These are phyloP conservation scores for Holothuria glaberrima DNA, from an alignment of 35 echinoderm and acorn worm genomes.

Conservation along the genomic window DNA sequence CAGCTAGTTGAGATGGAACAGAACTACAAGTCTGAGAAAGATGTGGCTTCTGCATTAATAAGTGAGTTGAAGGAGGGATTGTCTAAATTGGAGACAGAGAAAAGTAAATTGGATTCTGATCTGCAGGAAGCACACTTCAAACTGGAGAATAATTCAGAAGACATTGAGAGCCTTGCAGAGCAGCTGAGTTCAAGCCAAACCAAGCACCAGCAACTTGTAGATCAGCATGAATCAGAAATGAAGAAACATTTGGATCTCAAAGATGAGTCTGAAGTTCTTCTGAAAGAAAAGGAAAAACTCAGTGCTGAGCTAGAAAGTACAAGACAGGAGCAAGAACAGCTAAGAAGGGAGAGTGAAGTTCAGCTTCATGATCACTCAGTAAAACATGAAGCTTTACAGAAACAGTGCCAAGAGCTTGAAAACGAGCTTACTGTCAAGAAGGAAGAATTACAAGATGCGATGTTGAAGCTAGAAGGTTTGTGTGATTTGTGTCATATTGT, in stretches of 20 bases:
- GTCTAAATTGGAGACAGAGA: constrained; percentile 5
- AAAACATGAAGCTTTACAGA: constrained; percentile 2
- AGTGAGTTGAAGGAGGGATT: constrained; percentile 49
- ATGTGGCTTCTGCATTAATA: not conserved
- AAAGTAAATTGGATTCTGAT: constrained; percentile 6
- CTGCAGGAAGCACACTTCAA: constrained; percentile 59
- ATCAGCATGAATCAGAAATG: constrained; percentile 46
- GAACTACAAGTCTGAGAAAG: not conserved
- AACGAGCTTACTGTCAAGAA: not conserved
- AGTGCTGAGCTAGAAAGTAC: constrained; percentile 2
- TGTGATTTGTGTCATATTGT: not conserved
- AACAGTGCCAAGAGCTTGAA: constrained; percentile 4
- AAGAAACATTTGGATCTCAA: constrained; percentile 36
- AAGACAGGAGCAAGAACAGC: constrained; percentile 57
- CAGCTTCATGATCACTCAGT: not conserved
- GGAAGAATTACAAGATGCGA: constrained; percentile 7
- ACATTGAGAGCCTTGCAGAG: constrained; percentile 56
- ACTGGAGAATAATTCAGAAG: constrained; percentile 67
- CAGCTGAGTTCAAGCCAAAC: not conserved
- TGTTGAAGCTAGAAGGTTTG: constrained; percentile 20
- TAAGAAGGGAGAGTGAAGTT: not conserved
- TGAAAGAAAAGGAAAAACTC: constrained; percentile 17
- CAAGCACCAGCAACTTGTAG: constrained; percentile 43
- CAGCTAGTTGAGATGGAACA: constrained; percentile 33
- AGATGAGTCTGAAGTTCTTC: constrained; percentile 8